Percentiles rank a stretch among this genome's conserved stretches.
Conservation (phyloP, 2,113 vertebrate species). For the Varanus salvator region DNA sequence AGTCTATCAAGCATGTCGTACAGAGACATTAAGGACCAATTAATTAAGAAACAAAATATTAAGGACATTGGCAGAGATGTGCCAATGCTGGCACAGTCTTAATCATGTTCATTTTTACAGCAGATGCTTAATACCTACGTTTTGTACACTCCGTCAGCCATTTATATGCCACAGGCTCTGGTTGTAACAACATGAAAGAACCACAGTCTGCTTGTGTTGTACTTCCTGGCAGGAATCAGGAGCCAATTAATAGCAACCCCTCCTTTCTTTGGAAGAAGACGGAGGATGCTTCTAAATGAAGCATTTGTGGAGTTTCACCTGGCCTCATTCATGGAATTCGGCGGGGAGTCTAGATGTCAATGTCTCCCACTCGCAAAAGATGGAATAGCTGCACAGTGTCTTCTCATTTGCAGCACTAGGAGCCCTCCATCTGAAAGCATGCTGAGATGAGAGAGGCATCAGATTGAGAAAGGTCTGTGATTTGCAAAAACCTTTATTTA, state of each 20-base stretch:
- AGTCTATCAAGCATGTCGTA: background rate
- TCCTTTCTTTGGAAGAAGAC: background rate
- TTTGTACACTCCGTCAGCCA: background rate
- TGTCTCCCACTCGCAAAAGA: too few relatives aligned
- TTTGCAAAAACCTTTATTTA: background rate
- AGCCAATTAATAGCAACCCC: background rate
- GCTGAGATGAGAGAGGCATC: background rate
- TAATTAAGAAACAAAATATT: background rate
- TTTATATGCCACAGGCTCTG: background rate
- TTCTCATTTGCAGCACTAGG: too few relatives aligned
- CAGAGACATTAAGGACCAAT: background rate
- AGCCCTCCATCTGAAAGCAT: background rate
- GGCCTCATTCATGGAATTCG: too few relatives aligned
- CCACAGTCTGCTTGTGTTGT: background rate
- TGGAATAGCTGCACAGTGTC: too few relatives aligned
- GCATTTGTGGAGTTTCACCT: too few relatives aligned
- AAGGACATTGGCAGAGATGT: background rate
- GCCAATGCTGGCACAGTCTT: background rate
- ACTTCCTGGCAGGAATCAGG: background rate
- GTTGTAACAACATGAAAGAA: background rate
- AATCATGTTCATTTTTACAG: background rate
- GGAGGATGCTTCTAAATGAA: too few relatives aligned
- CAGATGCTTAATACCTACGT: constrained; percentile 1
- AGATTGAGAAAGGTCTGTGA: background rate
- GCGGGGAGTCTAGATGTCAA: too few relatives aligned